A percentile compares a stretch with the other conserved stretches of the same genome.
Evolutionary conservation across 2,888 invertebrate species (phyloP).

Genomic region (Aquatica leii): DNA sequence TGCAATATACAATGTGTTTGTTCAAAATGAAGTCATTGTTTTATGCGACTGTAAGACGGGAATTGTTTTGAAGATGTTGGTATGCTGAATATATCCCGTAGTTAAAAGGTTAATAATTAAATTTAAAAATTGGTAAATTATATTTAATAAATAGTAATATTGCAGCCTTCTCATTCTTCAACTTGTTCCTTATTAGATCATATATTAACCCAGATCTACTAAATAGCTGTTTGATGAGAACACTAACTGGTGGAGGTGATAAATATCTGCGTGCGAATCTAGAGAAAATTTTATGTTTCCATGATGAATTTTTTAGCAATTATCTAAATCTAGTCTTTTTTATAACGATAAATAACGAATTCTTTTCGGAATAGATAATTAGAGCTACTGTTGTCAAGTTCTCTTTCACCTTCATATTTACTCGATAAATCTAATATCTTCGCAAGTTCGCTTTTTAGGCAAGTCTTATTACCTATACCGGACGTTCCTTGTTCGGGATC

Average conservation of each 20-base stretch:
- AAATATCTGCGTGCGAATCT: slow-evolving; percentile 26
- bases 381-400: neutral
- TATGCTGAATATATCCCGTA: too few relatives aligned
- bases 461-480: slow-evolving; percentile 9
- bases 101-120: too few relatives aligned
- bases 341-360: slow-evolving; percentile 17
- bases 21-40: too few relatives aligned
- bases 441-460: slow-evolving; percentile 21
- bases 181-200: too few relatives aligned
- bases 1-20: too few relatives aligned
- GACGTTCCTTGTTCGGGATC: slow-evolving; percentile 1
- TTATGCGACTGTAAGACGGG: too few relatives aligned
- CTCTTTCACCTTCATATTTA: slow-evolving; percentile 1
- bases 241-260: slow-evolving; percentile 41
- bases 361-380: slow-evolving; percentile 17
- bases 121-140: slow-evolving; percentile 30
- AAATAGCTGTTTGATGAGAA: slow-evolving; percentile 42
- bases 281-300: slow-evolving; percentile 17
- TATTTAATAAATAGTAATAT: too few relatives aligned
- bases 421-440: slow-evolving; percentile 9
- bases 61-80: too few relatives aligned
- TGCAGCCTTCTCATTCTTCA: too few relatives aligned
- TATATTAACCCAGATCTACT: too few relatives aligned
- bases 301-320: slow-evolving; percentile 14
- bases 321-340: slow-evolving; percentile 18